phyloP scores from a whole-genome alignment of 2,797 vertebrate genomes.

The Prionace glauca region DNA sequence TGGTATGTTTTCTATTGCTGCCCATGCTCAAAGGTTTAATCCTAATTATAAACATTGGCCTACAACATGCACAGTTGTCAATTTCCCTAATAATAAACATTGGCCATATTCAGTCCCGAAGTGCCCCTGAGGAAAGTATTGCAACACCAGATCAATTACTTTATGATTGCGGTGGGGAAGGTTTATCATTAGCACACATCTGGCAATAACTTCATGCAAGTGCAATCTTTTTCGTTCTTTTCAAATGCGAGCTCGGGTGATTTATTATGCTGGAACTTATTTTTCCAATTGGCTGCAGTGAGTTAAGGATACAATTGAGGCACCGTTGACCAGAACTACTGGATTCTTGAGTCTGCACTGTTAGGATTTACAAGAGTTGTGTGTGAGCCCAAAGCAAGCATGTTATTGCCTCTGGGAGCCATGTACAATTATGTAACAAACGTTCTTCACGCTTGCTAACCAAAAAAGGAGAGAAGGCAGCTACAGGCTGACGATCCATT shows the following conservation, averaged over 20 bases:
- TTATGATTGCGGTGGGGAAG: neutral
- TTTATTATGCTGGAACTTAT: neutral
- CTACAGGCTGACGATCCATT: too few relatives aligned
- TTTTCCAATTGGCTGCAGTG: neutral
- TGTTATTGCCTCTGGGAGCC: neutral
- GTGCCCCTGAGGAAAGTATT: neutral
- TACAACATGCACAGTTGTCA: neutral
- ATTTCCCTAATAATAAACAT: neutral
- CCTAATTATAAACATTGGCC: neutral
- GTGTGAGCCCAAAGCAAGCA: neutral
- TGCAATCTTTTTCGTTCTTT: neutral
- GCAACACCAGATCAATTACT: neutral
- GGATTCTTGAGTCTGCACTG: neutral
- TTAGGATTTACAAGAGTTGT: neutral
- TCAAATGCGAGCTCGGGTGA: neutral
- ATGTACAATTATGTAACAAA: neutral
- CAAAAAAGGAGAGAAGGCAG: slow-evolving; percentile 11
- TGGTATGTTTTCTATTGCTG: neutral
- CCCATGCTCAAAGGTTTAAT: neutral
- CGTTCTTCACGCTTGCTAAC: neutral
- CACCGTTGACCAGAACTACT: neutral
- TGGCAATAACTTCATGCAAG: neutral
- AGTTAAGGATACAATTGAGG: neutral
- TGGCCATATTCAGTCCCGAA: neutral
- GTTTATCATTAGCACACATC: neutral